Evolutionary conservation across 92 coral and sea anemone genomes (phyloP), one percentile per base, ranked within the genome.

Genomic region (Palythoa caribaeorum): DNA sequence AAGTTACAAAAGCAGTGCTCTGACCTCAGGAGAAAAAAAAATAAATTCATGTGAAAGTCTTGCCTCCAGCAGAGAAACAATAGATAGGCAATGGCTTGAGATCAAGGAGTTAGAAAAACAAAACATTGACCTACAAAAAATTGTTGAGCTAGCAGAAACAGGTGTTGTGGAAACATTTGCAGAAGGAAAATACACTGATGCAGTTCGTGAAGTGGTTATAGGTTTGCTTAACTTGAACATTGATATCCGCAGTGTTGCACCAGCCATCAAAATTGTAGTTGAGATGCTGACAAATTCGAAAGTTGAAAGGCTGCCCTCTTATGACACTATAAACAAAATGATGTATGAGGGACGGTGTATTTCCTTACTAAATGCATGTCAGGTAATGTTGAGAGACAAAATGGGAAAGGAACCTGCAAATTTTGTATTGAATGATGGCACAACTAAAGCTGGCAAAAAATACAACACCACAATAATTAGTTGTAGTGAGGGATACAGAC

Each of bases 341-440:
- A 84, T 80, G 76, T 63, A 60, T 15, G 75, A 60, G 71, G 86
- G 52, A 12, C 19, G 73, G 19, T 80, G 40, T 37, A 39, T 84
- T 66, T 54, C 87, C 8, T 70, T 84, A n/a, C 39, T 84, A 13
- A 37, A 84, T 40, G 87, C 87, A 19, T 69, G 78, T 9, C 8
- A 9, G 28, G 78, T 39, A 2, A 51, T 71, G 77, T 15, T 70
- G n/a, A 8, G 66, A 28, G 81, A 7, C 65, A 53, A 52, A 77
- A 9, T 3, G 35, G 44, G 39, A 16, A 48, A 44, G 48, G 35
- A 17, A 5, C 78, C 78, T 3, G 62, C 77, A 13, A 71, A 70
- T 80, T n/a, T 84, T 5, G 5, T 84, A 5, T 10, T 84, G 47
- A 84, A 84, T 71, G 79, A 84, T 71, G 88, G 80, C 2, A 84